Evolutionary conservation across 2,888 invertebrate genomes (phyloP).

Genomic region (Chrysotoxum bicinctum): DNA sequence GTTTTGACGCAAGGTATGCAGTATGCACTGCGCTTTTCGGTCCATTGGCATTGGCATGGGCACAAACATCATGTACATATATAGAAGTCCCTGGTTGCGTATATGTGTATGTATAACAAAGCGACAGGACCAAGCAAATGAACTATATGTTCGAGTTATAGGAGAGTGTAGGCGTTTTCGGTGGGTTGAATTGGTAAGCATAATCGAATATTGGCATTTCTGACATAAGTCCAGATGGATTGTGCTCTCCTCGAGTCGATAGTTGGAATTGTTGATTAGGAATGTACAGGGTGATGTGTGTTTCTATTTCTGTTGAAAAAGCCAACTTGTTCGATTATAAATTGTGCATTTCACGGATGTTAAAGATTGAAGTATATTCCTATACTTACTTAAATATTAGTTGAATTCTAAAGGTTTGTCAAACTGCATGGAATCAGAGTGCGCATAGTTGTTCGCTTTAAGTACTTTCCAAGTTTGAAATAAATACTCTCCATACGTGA

Average conservation of each 20-base stretch:
- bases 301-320: not conserved
- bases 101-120: not conserved
- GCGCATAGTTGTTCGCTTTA: too few relatives aligned
- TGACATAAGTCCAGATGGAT: conserved; percentile 71
- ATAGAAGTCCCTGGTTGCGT: not conserved
- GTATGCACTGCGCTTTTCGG: conserved; percentile 47
- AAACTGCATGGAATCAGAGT: too few relatives aligned
- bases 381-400: too few relatives aligned
- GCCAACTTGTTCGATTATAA: too few relatives aligned
- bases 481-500: too few relatives aligned
- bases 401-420: too few relatives aligned
- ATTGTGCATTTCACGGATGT: too few relatives aligned
- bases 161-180: conserved; percentile 38
- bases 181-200: conserved; percentile 63
- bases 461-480: too few relatives aligned
- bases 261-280: conserved; percentile 67
- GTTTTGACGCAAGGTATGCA: conserved; percentile 60
- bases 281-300: conserved; percentile 54
- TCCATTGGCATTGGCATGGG: conserved; percentile 27
- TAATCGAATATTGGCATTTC: conserved; percentile 73
- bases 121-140: conserved; percentile 21
- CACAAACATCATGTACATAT: conserved; percentile 22
- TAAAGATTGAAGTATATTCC: too few relatives aligned
- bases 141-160: not conserved
- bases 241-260: conserved; percentile 23